Conservation (phyloP, 2,113 vertebrate genomes). For the Leiothrix lutea region DNA sequence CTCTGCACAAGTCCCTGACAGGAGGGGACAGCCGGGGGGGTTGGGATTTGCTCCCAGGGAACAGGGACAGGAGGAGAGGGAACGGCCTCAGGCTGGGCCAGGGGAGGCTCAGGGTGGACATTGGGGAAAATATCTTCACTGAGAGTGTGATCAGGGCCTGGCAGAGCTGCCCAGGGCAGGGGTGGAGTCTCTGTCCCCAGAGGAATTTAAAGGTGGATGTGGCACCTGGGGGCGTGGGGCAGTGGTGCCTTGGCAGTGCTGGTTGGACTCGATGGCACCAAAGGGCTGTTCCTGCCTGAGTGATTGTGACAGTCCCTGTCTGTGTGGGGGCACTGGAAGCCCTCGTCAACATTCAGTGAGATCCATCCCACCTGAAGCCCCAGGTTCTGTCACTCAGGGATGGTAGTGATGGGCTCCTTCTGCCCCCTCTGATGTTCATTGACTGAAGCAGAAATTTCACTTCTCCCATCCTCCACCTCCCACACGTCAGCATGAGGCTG, state of each 20-base stretch:
- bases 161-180: not conserved
- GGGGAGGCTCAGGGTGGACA: fast-evolving
- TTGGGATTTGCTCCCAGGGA: not conserved
- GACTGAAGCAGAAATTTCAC: not conserved
- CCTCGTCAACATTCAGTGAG: not conserved
- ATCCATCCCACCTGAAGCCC: not conserved
- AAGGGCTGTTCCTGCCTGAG: not conserved
- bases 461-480: not conserved
- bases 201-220: not conserved
- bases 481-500: not conserved
- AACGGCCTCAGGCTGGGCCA: fast-evolving
- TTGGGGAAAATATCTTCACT: not conserved
- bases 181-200: not conserved
- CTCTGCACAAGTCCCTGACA: not conserved
- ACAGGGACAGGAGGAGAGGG: not conserved
- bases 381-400: not conserved
- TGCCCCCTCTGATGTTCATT: not conserved
- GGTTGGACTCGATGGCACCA: fast-evolving
- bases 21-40: not conserved
- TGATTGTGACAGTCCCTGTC: fast-evolving
- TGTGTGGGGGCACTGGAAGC: not conserved
- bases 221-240: fast-evolving
- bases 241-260: not conserved
- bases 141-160: not conserved
- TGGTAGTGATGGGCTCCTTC: not conserved